Percentiles rank a stretch among this genome's conserved stretches.
These are phyloP conservation scores for Yponomeuta cagnagella DNA, from an alignment of 2,888 invertebrate genomes.

Conservation along the genomic window DNA sequence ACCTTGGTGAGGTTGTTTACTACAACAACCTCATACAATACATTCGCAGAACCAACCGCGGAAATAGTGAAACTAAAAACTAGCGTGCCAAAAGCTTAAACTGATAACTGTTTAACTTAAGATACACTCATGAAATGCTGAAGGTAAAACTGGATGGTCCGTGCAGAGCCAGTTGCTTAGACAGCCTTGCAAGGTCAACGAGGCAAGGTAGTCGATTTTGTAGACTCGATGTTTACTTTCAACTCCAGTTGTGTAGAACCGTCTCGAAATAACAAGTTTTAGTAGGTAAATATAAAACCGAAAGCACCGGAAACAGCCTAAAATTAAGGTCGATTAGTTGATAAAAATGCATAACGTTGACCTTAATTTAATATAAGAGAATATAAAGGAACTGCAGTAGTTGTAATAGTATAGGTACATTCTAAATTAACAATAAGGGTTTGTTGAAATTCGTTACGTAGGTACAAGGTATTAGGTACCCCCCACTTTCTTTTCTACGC, in stretches of 20 bases:
- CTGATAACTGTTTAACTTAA: not conserved
- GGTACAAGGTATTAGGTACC: no score
- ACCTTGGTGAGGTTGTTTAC: slow-evolving; percentile 33
- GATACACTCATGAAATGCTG: not conserved
- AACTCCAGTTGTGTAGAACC: slow-evolving; percentile 9
- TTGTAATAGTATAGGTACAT: no score
- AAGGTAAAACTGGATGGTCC: slow-evolving; percentile 4
- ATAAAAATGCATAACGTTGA: slow-evolving; percentile 6
- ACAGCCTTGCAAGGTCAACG: slow-evolving; percentile 46
- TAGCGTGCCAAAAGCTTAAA: no score
- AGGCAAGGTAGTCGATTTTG: slow-evolving; percentile 5
- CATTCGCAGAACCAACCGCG: no score
- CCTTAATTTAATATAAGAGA: not conserved
- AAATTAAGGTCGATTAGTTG: slow-evolving; percentile 3
- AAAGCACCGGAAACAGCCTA: slow-evolving; percentile 2
- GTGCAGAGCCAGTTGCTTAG: slow-evolving; percentile 11
- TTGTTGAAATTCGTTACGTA: no score
- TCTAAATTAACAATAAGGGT: no score
- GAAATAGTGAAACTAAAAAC: not conserved
- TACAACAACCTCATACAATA: not conserved
- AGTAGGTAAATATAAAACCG: slow-evolving; percentile 14
- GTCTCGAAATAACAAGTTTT: slow-evolving; percentile 16
- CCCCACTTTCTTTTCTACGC: no score
- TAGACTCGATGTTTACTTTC: slow-evolving; percentile 15
- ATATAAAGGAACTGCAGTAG: not conserved